phyloP scores from a whole-genome alignment of 2,113 vertebrate genomes.

The Albula goreensis region DNA sequence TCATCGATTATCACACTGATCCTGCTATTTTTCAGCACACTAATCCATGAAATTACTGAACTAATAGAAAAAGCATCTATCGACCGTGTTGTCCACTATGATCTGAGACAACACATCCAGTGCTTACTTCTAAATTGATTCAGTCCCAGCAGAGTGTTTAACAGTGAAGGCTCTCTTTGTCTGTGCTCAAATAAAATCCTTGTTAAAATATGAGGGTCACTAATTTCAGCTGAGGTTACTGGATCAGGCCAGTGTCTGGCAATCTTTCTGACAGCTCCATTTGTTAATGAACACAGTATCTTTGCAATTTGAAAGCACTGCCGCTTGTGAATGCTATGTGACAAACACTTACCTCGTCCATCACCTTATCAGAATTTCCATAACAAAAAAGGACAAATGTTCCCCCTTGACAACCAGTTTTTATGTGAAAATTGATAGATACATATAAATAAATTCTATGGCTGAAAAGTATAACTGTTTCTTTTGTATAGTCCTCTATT shows the following conservation, averaged over 20 bases:
- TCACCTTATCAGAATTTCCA: neutral
- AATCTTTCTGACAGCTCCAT: neutral
- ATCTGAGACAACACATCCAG: neutral
- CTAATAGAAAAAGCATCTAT: conserved; percentile 39
- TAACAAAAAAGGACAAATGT: neutral
- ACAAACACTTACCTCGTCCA: neutral
- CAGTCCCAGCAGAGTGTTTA: neutral
- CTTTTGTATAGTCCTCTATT: neutral
- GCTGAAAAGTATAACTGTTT: conserved; percentile 22
- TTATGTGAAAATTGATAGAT: neutral
- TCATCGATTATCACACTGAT: conserved; percentile 49
- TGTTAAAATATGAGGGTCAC: neutral
- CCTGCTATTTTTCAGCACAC: conserved; percentile 9
- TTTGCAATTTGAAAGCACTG: neutral
- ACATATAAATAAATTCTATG: neutral
- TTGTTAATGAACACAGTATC: no score
- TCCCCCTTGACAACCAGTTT: neutral
- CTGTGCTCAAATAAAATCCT: neutral
- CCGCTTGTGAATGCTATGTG: neutral
- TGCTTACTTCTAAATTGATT: conserved; percentile 28
- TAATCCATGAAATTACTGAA: conserved; percentile 50
- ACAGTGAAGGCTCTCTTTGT: neutral
- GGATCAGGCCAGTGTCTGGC: neutral
- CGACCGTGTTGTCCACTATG: conserved; percentile 40
- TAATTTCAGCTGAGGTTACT: neutral